Evolutionary conservation across 2,888 invertebrate species (phyloP).

Genomic region (Apocheima hispidaria): DNA sequence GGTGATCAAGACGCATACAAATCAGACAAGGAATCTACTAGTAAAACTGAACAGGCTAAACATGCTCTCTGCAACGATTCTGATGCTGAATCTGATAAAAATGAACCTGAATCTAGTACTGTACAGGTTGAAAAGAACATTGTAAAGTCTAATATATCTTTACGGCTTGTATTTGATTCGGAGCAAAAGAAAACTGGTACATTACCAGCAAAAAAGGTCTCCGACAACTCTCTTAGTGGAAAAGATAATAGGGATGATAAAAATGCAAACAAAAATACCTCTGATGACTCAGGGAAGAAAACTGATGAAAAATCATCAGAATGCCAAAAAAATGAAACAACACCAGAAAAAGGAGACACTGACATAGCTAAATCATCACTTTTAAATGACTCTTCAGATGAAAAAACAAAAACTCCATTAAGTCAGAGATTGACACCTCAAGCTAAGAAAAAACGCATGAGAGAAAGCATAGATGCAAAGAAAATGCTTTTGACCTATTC

Average conservation of each 20-base stretch:
- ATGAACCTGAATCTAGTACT: slow-evolving; percentile 25
- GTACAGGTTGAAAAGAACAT: slow-evolving; percentile 8
- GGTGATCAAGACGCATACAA: slow-evolving; percentile 5
- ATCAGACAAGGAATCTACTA: not conserved
- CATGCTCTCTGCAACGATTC: slow-evolving; percentile 41
- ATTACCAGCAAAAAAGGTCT: slow-evolving; percentile 11
- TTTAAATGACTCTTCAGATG: slow-evolving; percentile 35
- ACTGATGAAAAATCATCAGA: slow-evolving; percentile 15
- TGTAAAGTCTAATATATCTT: not conserved
- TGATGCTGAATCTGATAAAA: slow-evolving; percentile 52
- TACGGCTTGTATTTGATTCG: not conserved
- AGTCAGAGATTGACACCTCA: slow-evolving; percentile 48
- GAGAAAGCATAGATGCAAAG: slow-evolving; percentile 71
- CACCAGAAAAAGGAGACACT: slow-evolving; percentile 1
- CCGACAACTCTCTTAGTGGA: slow-evolving; percentile 13
- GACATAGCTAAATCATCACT: slow-evolving; percentile 16
- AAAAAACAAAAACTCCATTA: slow-evolving; percentile 30
- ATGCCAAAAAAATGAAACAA: slow-evolving; percentile 14
- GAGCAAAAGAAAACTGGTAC: slow-evolving; percentile 6
- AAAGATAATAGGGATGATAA: slow-evolving; percentile 20
- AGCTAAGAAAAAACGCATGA: slow-evolving; percentile 58
- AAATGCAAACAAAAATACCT: not conserved
- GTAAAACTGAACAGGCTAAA: slow-evolving; percentile 17
- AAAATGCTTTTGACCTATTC: slow-evolving; percentile 68
- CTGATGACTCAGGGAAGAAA: slow-evolving; percentile 3